Conservation (phyloP, 2,888 invertebrate genomes). For the Drosophila siamana region DNA sequence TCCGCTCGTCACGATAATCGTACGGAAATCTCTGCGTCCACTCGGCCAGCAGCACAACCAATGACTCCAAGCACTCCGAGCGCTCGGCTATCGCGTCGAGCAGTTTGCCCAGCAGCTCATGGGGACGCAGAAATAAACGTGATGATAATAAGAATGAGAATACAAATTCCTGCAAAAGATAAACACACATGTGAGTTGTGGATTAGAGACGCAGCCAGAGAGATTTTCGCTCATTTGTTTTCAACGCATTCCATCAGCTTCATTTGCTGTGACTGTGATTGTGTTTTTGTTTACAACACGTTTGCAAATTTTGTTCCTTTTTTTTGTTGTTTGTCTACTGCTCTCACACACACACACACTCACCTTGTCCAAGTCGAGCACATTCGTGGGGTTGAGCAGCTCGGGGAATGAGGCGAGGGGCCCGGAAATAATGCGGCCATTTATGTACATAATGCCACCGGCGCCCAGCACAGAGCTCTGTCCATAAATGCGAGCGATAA, state of each 20-base stretch:
- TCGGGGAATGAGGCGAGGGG: conserved; percentile 84
- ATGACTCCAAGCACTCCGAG: conserved; percentile 83
- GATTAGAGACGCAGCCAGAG: not conserved
- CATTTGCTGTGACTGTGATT: conserved; percentile 15
- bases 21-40: conserved; percentile 85
- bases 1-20: conserved; percentile 85
- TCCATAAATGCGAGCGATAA: conserved; percentile 20
- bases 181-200: conserved; percentile 34
- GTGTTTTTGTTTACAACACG: not conserved
- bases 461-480: conserved; percentile 84
- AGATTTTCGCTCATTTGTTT: not conserved
- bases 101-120: conserved; percentile 84
- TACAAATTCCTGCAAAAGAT: conserved; percentile 83
- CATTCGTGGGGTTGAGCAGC: conserved; percentile 82
- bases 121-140: conserved; percentile 85
- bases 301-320: not conserved
- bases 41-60: conserved; percentile 84
- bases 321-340: not conserved
- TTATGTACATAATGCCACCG: conserved; percentile 85
- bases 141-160: conserved; percentile 86
- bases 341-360: too few relatives aligned
- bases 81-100: conserved; percentile 84
- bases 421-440: conserved; percentile 84
- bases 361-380: conserved; percentile 84
- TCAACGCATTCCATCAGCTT: conserved; percentile 8